Evolutionary conservation across 1,140 invertebrate species (phyloP), one percentile per base, ranked within the genome.

Genomic region (Anoplophora glabripennis): DNA sequence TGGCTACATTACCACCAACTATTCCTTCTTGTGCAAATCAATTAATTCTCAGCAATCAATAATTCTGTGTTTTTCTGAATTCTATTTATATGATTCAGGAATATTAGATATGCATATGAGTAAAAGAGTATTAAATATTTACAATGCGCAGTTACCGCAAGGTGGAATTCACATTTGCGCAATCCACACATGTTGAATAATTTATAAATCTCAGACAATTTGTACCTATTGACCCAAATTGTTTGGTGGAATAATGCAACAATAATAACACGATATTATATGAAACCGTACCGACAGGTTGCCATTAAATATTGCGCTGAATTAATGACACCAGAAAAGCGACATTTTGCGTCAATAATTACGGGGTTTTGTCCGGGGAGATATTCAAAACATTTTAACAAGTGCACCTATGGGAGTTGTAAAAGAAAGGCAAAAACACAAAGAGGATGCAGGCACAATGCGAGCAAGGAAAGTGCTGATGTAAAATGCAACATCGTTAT

Each of bases 401-500:
- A 47, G 45, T 47, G 21, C 21, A 47, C 45, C 45, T 21, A 47
- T 21, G 15, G 45, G 15, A 21, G 11, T 8, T 47, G n/a, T 18
- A 21, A 15, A 47, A 18, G 45, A 47, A 47, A 47, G 45, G 21
- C 21, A 28, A 33, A 33, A 33, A 15, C 15, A 47, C 18, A 12
- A 34, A 41, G 41, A 38, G 14, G 10, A 40, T 14, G 28, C 18
- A 12, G 12, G 9, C 18, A 35, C 46, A 48, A 48, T 35, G 11
- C 28, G 46, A 11, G 18, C 34, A 48, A 48, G 18, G 46, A 15
- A n/a, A 34, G 33, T 48, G 33, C n/a, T 18, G 42, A 45, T 12
- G 17, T 54, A 35, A 54, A 44, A 44, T 17, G 40, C 52, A n/a
- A 21, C 40, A 54, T 54, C 52, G 52, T 54, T 54, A 54, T 54